A percentile compares a stretch with the other conserved stretches of the same genome.
Evolutionary conservation across 2,113 vertebrate genomes (phyloP).

Genomic region (Hypanus sabinus): DNA sequence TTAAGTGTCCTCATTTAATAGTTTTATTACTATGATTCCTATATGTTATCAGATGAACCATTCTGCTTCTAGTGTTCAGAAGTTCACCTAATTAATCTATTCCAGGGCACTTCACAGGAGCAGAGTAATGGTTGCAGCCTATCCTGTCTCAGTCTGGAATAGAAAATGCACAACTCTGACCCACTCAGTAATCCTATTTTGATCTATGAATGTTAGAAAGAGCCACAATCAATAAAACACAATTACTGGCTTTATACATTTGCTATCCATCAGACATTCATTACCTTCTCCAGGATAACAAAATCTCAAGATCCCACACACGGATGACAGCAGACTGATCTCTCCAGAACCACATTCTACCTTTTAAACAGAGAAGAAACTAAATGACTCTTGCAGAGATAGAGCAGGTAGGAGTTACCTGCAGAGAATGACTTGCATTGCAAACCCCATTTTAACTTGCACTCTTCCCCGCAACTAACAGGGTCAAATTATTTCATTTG

Average conservation of each 20-base stretch:
- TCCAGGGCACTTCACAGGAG: not conserved
- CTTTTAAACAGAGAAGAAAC: not conserved
- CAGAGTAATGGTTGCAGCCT: not conserved
- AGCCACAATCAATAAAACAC: conserved; percentile 26
- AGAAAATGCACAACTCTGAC: not conserved
- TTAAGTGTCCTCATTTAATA: conserved; percentile 8
- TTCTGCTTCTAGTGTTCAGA: not conserved
- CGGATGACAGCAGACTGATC: conserved; percentile 21
- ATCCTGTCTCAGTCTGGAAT: not conserved
- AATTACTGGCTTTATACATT: conserved; percentile 27
- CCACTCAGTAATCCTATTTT: conserved; percentile 3
- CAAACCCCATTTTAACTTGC: no score
- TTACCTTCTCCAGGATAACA: not conserved
- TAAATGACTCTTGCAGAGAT: not conserved
- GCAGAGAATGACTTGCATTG: not conserved
- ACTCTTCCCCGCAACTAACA: not conserved
- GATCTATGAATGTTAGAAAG: conserved; percentile 8
- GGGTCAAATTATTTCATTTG: no score
- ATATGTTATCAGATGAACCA: not conserved
- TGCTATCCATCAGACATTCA: conserved; percentile 29
- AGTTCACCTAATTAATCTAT: not conserved
- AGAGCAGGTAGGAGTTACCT: not conserved
- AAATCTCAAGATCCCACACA: conserved; percentile 12
- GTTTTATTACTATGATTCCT: not conserved
- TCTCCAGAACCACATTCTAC: not conserved